A percentile compares a stretch with the other conserved stretches of the same genome.
phyloP scores from a whole-genome alignment of 2,888 invertebrate genomes.

The Coleophora flavipennella region DNA sequence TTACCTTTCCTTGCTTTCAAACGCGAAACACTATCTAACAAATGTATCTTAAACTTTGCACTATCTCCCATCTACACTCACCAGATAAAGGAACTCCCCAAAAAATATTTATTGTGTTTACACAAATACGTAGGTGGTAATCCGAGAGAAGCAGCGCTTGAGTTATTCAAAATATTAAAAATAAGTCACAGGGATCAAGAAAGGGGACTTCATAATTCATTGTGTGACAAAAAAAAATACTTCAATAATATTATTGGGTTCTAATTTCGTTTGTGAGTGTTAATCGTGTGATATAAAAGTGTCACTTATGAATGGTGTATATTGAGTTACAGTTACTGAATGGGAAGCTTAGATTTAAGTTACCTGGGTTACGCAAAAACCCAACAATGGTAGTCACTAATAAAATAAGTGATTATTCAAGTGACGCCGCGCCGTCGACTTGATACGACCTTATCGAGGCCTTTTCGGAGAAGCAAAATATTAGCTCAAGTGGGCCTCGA shows the following conservation, averaged over 20 bases:
- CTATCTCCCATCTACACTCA: conserved; percentile 43
- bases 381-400: conserved; percentile 33
- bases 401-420: conserved; percentile 47
- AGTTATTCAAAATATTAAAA: conserved; percentile 37
- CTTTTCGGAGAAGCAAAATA: conserved; percentile 12
- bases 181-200: conserved; percentile 28
- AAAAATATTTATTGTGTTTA: conserved; percentile 71
- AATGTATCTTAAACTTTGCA: conserved; percentile 31
- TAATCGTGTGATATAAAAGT: conserved; percentile 68
- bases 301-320: conserved; percentile 64
- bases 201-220: conserved; percentile 28
- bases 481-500: conserved; percentile 21
- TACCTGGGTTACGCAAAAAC: conserved; percentile 41
- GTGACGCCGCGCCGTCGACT: conserved; percentile 28
- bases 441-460: conserved; percentile 13
- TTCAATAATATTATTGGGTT: conserved; percentile 70
- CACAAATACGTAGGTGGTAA: conserved; percentile 71
- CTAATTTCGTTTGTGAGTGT: conserved; percentile 69
- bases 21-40: conserved; percentile 24
- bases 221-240: conserved; percentile 30
- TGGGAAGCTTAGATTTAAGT: conserved; percentile 39
- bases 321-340: conserved; percentile 51
- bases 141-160: conserved; percentile 36
- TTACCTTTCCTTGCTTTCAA: conserved; percentile 20
- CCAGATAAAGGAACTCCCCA: conserved; percentile 43